phyloP scores from a whole-genome alignment of 1,140 invertebrate genomes.

The Monomorium pharaonis region DNA sequence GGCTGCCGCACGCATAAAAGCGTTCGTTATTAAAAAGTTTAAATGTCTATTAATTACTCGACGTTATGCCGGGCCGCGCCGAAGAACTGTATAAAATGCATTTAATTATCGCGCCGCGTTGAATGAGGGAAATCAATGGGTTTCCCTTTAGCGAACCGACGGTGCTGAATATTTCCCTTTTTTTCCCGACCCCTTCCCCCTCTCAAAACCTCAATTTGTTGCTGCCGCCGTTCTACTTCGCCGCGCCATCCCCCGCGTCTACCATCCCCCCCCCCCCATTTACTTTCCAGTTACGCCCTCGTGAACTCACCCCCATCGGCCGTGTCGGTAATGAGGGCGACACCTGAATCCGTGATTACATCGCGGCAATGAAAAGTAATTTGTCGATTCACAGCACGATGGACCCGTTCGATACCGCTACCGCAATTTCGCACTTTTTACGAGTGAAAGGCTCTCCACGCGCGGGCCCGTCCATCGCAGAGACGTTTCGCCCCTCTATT shows the following conservation, averaged over 20 bases:
- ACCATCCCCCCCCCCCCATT: conserved; percentile 50
- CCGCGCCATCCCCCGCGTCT: conserved; percentile 29
- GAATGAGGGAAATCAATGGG: conserved; percentile 83
- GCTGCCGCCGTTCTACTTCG: conserved; percentile 62
- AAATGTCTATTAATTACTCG: conserved; percentile 84
- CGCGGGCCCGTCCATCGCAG: not conserved
- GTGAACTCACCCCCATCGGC: conserved; percentile 54
- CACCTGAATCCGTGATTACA: conserved; percentile 75
- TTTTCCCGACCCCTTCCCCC: conserved; percentile 52
- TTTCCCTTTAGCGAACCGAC: conserved; percentile 75
- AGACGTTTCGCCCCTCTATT: not conserved
- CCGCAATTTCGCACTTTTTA: conserved; percentile 72
- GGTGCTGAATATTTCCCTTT: conserved; percentile 69
- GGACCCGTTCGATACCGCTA: conserved; percentile 70
- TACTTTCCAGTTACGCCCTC: conserved; percentile 68
- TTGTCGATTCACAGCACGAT: conserved; percentile 75
- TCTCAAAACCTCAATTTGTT: conserved; percentile 81
- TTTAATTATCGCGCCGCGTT: conserved; percentile 80
- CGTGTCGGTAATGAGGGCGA: conserved; percentile 70
- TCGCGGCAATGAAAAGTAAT: conserved; percentile 76
- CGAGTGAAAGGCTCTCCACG: conserved; percentile 62
- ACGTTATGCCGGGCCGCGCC: conserved; percentile 73
- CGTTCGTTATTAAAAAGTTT: conserved; percentile 83
- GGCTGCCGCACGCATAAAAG: conserved; percentile 77
- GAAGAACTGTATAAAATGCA: conserved; percentile 80